A percentile compares a stretch with the other conserved stretches of the same genome.
Evolutionary conservation across 1,140 invertebrate genomes (phyloP).

Genomic region (Drosophila nannoptera): DNA sequence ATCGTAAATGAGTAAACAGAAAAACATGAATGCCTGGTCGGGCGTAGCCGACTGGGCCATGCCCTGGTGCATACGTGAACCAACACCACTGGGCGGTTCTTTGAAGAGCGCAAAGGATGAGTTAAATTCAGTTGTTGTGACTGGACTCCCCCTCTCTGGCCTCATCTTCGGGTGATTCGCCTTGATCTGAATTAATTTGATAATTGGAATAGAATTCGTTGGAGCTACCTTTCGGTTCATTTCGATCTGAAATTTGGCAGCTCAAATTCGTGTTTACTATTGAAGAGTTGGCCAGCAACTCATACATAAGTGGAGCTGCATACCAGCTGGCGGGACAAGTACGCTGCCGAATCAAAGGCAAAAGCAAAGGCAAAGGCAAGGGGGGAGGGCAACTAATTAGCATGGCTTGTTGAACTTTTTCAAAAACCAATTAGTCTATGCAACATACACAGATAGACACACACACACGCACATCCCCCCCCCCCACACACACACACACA

Average conservation of each 20-base stretch:
- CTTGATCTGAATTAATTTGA: no score
- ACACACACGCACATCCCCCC: slow-evolving; percentile 15
- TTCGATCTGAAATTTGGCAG: slow-evolving; percentile 1
- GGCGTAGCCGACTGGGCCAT: no score
- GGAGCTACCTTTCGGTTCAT: neutral
- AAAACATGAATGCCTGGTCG: neutral
- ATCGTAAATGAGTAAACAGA: slow-evolving; percentile 22
- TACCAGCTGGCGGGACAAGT: slow-evolving; percentile 9
- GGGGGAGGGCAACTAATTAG: slow-evolving; percentile 69
- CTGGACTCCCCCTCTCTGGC: no score
- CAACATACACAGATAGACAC: slow-evolving; percentile 30
- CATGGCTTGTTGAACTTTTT: slow-evolving; percentile 76
- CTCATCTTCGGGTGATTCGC: no score
- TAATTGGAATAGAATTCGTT: no score
- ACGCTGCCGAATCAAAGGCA: slow-evolving; percentile 45
- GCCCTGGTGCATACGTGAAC: neutral
- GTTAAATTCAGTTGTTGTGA: no score
- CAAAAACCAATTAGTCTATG: slow-evolving; percentile 71
- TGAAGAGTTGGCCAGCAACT: slow-evolving; percentile 21
- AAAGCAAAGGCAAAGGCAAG: slow-evolving; percentile 9
- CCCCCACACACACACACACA: slow-evolving; percentile 15
- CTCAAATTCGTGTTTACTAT: slow-evolving; percentile 14
- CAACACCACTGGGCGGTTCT: no score
- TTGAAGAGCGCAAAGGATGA: no score
- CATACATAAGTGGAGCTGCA: neutral